phyloP scores from a whole-genome alignment of 2,113 vertebrate genomes.

The Mobula birostris region DNA sequence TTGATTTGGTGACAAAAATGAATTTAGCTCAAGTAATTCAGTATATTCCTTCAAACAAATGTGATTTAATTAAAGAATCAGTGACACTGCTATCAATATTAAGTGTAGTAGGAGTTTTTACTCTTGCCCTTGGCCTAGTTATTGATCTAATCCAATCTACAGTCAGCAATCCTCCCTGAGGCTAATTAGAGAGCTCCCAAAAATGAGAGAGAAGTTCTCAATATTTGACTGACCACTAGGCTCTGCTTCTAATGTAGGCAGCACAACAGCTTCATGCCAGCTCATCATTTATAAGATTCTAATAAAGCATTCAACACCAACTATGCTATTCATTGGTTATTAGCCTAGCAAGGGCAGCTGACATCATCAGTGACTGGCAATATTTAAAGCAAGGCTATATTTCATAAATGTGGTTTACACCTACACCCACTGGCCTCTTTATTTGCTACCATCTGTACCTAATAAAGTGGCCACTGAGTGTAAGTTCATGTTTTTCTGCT shows the following conservation, averaged over 20 bases:
- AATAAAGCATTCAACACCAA: background rate
- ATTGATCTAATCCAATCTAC: background rate
- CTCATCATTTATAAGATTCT: background rate
- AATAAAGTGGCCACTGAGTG: too few species aligned
- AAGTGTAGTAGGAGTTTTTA: background rate
- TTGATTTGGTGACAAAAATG: background rate
- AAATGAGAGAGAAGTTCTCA: too few species aligned
- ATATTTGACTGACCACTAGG: too few species aligned
- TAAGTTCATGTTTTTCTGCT: too few species aligned
- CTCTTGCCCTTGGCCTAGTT: background rate
- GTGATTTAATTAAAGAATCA: background rate
- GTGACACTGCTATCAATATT: background rate
- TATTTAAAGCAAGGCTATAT: background rate
- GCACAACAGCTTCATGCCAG: too few species aligned
- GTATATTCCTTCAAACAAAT: background rate
- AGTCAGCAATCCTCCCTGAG: too few species aligned
- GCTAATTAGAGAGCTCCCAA: too few species aligned
- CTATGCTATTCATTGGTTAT: background rate
- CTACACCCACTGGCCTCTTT: background rate
- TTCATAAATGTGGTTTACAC: background rate
- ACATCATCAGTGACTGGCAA: background rate
- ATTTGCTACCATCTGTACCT: too few species aligned
- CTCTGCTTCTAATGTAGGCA: too few species aligned
- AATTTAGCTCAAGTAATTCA: background rate
- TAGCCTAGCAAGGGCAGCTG: background rate